Evolutionary conservation across 2,797 vertebrate species (phyloP).

Genomic region (Onychomys torridus): DNA sequence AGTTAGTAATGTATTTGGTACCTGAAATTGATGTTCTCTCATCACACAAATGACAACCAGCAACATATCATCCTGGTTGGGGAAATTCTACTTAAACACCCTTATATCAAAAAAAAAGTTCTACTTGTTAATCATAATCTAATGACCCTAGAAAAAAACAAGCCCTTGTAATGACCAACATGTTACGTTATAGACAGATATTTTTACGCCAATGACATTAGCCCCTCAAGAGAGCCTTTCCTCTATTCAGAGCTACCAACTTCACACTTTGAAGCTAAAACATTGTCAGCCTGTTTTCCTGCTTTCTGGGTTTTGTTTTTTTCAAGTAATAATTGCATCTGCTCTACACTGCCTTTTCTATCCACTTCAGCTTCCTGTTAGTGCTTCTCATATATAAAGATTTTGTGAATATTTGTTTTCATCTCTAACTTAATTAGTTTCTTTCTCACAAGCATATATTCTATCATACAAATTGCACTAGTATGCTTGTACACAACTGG

Average conservation of each 20-base stretch:
- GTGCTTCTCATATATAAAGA: background rate
- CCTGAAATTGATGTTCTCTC: background rate
- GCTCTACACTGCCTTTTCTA: background rate
- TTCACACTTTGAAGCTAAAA: background rate
- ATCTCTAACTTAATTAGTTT: background rate
- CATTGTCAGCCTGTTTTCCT: background rate
- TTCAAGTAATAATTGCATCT: background rate
- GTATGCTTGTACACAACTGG: background rate
- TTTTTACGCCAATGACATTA: background rate
- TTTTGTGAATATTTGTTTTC: background rate
- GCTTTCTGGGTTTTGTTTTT: background rate
- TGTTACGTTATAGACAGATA: background rate
- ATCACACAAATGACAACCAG: background rate
- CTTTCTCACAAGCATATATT: background rate
- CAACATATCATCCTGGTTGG: background rate
- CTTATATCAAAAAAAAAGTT: background rate
- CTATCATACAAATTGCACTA: background rate
- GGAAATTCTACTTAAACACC: background rate
- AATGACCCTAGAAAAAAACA: background rate
- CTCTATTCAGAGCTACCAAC: background rate
- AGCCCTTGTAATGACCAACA: background rate
- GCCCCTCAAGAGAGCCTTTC: background rate
- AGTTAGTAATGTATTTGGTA: background rate
- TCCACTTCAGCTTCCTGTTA: background rate
- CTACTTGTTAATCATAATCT: background rate